Conservation (phyloP, 2,113 vertebrate species). For the Sinosuthora webbiana region DNA sequence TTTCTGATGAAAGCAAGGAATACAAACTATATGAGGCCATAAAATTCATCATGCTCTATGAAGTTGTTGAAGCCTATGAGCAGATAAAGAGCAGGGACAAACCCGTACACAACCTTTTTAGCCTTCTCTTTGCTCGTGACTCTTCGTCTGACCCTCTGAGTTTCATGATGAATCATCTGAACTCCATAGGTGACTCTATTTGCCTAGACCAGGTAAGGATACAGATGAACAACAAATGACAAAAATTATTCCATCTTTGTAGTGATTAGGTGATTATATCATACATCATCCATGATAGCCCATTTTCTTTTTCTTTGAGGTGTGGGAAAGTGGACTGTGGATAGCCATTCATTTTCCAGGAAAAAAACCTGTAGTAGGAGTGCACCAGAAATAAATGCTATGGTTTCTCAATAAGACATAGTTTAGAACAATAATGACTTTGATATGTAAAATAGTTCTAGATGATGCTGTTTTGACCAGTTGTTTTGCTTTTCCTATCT, state of each 20-base stretch:
- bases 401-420: neutral
- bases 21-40: conserved; percentile 77
- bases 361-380: neutral
- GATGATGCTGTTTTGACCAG: neutral
- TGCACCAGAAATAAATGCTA: neutral
- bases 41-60: conserved; percentile 82
- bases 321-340: neutral
- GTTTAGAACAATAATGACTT: neutral
- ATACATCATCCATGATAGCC: neutral
- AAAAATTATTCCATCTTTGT: neutral
- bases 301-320: neutral
- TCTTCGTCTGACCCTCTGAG: conserved; percentile 77
- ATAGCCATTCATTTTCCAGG: neutral
- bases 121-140: conserved; percentile 74
- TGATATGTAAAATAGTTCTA: neutral
- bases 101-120: conserved; percentile 59
- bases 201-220: conserved; percentile 77
- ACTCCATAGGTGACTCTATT: conserved; percentile 73
- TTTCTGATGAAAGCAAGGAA: conserved; percentile 74
- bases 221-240: neutral
- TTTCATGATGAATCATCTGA: conserved; percentile 85
- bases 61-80: conserved; percentile 77
- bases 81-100: conserved; percentile 63
- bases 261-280: neutral
- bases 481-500: neutral